A percentile compares a stretch with the other conserved stretches of the same genome.
These are phyloP conservation scores for Sorex fumeus DNA, from an alignment of 2,113 vertebrate genomes.

Conservation along the genomic window DNA sequence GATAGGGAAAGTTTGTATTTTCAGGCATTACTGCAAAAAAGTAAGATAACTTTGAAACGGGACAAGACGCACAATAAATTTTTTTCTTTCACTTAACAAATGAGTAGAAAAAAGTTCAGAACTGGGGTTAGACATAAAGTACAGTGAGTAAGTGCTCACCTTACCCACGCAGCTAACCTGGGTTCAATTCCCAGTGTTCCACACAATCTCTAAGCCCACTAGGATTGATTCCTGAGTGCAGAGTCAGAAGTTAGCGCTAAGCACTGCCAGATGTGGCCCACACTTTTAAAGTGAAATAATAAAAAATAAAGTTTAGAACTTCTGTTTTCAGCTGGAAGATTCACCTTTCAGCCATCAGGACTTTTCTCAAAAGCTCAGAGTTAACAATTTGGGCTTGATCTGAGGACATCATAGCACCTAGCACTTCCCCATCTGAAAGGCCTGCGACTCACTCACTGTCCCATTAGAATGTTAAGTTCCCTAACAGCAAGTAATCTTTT, in stretches of 20 bases:
- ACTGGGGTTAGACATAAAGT: background rate
- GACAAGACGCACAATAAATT: constrained; percentile 54
- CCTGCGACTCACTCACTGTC: background rate
- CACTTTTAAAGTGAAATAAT: too few species aligned
- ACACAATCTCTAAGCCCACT: too few species aligned
- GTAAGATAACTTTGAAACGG: constrained; percentile 83
- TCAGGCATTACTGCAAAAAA: constrained; percentile 95
- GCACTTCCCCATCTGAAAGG: background rate
- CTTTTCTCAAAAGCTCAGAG: constrained; percentile 35
- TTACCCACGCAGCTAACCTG: too few species aligned
- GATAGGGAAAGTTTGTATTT: constrained; percentile 96
- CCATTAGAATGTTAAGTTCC: background rate
- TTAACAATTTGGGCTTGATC: background rate
- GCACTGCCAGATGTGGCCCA: too few species aligned
- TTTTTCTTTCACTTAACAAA: background rate
- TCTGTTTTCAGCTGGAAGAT: constrained; percentile 43
- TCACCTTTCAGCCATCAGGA: background rate
- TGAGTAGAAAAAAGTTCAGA: background rate
- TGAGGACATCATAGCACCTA: too few species aligned
- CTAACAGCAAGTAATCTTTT: background rate
- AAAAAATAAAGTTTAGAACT: too few species aligned
- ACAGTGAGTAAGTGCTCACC: too few species aligned
- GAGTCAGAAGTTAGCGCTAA: too few species aligned
- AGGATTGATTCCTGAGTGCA: too few species aligned
- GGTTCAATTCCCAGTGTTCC: too few species aligned